Percentiles rank a stretch among this genome's conserved stretches.
Evolutionary conservation across 2,888 invertebrate species (phyloP).

Genomic region (Mythimna impura): DNA sequence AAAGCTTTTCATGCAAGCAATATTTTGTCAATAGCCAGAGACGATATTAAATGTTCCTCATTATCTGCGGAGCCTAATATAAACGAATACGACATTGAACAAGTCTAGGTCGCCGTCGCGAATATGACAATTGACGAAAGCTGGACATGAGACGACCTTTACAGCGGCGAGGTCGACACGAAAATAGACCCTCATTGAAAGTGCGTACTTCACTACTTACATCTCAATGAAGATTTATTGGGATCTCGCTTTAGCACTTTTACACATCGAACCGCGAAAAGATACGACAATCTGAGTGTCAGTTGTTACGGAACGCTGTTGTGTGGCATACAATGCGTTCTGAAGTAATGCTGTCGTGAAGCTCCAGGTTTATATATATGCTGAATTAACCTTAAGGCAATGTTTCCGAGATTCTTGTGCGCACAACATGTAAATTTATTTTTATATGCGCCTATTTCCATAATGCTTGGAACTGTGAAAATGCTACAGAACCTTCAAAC

Average conservation of each 20-base stretch:
- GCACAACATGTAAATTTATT: slow-evolving; percentile 23
- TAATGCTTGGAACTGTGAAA: slow-evolving; percentile 8
- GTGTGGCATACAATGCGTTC: slow-evolving; percentile 57
- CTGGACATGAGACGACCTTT: slow-evolving; percentile 69
- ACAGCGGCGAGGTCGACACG: slow-evolving; percentile 66
- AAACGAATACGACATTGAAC: slow-evolving; percentile 67
- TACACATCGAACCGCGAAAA: slow-evolving; percentile 39
- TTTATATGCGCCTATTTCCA: slow-evolving; percentile 43
- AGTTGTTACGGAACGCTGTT: slow-evolving; percentile 55
- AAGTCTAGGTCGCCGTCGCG: slow-evolving; percentile 58
- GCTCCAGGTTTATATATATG: slow-evolving; percentile 45
- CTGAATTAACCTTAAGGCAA: slow-evolving; percentile 36
- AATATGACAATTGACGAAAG: slow-evolving; percentile 72
- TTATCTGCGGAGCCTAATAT: slow-evolving; percentile 42
- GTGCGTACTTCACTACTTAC: slow-evolving; percentile 54
- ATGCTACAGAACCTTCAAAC: slow-evolving; percentile 7
- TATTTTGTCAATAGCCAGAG: slow-evolving; percentile 9
- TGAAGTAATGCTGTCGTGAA: slow-evolving; percentile 33
- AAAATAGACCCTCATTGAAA: slow-evolving; percentile 65
- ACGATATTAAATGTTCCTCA: slow-evolving; percentile 28
- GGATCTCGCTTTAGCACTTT: slow-evolving; percentile 38
- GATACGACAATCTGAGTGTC: slow-evolving; percentile 29
- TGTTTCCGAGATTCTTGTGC: slow-evolving; percentile 28
- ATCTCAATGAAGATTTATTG: slow-evolving; percentile 60
- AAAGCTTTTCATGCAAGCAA: slow-evolving; percentile 6